These are phyloP conservation scores for Listrodromus nycthemerus DNA, from an alignment of 2,888 invertebrate species.

Conservation along the genomic window DNA sequence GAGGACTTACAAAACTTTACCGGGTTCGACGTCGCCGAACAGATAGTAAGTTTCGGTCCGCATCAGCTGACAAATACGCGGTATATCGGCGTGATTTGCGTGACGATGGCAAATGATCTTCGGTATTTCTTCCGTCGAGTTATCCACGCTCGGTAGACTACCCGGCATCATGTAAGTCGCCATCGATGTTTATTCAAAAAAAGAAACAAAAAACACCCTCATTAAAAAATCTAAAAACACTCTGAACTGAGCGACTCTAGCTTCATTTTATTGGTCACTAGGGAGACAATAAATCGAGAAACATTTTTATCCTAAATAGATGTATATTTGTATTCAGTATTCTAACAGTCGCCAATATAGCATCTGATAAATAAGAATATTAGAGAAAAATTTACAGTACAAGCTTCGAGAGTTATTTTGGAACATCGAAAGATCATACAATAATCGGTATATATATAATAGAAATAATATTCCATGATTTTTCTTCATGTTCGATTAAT, in stretches of 20 bases:
- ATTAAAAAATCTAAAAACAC: not conserved
- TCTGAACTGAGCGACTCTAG: not conserved
- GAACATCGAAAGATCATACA: conserved; percentile 15
- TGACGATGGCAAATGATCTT: conserved; percentile 61
- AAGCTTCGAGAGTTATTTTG: conserved; percentile 17
- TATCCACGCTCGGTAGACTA: not conserved
- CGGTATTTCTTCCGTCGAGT: conserved; percentile 30
- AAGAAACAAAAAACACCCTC: not conserved
- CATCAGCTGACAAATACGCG: conserved; percentile 73
- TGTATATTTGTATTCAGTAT: conserved; percentile 29
- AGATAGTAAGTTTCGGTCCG: conserved; percentile 74
- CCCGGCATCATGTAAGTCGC: not conserved
- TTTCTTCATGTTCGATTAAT: conserved; percentile 18
- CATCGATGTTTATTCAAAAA: conserved; percentile 2
- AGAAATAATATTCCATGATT: not conserved
- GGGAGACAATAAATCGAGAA: not conserved
- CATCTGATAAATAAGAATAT: conserved; percentile 26
- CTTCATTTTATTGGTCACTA: not conserved
- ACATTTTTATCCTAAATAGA: conserved; percentile 36
- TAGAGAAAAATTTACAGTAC: not conserved
- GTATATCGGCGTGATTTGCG: conserved; percentile 75
- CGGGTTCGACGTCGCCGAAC: conserved; percentile 79
- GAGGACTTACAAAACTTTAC: conserved; percentile 59
- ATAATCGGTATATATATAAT: not conserved
- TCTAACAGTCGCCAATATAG: conserved; percentile 40